Conservation (phyloP, 2,113 vertebrate genomes). For the Arenaria interpres region DNA sequence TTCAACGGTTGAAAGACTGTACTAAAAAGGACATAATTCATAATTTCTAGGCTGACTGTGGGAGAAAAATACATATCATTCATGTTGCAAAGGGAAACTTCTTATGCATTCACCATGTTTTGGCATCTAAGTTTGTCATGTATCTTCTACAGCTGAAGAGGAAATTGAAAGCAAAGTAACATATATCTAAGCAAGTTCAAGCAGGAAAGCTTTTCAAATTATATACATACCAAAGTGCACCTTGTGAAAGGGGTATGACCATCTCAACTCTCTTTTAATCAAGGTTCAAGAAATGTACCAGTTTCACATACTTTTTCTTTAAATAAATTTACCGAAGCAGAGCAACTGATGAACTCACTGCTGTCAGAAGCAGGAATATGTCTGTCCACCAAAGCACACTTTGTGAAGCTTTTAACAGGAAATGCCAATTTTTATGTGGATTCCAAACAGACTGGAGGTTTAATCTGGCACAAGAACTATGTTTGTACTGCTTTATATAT, state of each 20-base stretch:
- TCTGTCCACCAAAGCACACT: not conserved
- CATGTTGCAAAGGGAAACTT: not conserved
- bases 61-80: not conserved
- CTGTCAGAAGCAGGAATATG: not conserved
- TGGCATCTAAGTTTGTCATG: not conserved
- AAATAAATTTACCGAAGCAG: not conserved
- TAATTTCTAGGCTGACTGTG: not conserved
- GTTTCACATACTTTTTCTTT: not conserved
- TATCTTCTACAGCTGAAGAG: not conserved
- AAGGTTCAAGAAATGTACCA: not conserved
- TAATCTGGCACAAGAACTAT: not conserved
- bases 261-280: not conserved
- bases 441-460: not conserved
- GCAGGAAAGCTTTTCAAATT: not conserved
- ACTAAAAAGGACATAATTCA: not conserved
- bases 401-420: not conserved
- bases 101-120: not conserved
- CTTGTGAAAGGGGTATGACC: not conserved
- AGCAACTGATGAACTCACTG: not conserved
- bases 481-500: not conserved
- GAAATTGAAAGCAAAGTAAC: not conserved
- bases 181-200: not conserved
- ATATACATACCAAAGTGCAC: not conserved
- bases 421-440: not conserved
- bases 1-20: not conserved